Conservation (phyloP, 1,140 invertebrate species). For the Stenopsyche tienmushanensis region DNA sequence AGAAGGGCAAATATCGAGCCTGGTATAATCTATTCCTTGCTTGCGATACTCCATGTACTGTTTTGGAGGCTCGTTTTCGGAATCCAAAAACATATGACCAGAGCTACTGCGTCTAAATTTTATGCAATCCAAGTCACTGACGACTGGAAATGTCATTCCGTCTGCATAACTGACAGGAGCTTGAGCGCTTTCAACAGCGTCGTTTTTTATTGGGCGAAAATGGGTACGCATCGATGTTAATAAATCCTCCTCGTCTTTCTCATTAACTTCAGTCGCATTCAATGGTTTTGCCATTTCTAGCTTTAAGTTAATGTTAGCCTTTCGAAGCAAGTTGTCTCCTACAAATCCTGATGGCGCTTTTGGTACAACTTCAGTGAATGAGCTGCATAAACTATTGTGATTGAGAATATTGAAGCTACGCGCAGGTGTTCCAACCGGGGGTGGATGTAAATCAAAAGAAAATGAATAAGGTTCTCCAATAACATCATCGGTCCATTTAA, state of each 20-base stretch:
- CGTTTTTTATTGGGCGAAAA: constrained; percentile 71
- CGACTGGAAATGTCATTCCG: constrained; percentile 68
- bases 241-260: constrained; percentile 65
- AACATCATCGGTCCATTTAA: not conserved
- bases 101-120: constrained; percentile 54
- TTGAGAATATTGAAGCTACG: constrained; percentile 56
- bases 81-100: constrained; percentile 52
- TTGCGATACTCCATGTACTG: constrained; percentile 58
- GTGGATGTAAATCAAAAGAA: constrained; percentile 36
- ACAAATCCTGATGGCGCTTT: constrained; percentile 42
- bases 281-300: constrained; percentile 21
- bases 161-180: constrained; percentile 57
- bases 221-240: constrained; percentile 71
- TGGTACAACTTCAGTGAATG: constrained; percentile 60
- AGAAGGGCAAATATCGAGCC: constrained; percentile 47
- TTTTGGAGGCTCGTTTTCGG: constrained; percentile 44
- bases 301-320: constrained; percentile 18
- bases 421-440: constrained; percentile 46
- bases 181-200: constrained; percentile 52
- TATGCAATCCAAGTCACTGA: constrained; percentile 62
- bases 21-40: constrained; percentile 49
- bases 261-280: constrained; percentile 23
- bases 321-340: constrained; percentile 25
- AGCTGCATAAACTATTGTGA: constrained; percentile 59
- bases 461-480: constrained; percentile 1